Conservation (phyloP, 2,888 invertebrate species). For the Melanophora roralis region DNA sequence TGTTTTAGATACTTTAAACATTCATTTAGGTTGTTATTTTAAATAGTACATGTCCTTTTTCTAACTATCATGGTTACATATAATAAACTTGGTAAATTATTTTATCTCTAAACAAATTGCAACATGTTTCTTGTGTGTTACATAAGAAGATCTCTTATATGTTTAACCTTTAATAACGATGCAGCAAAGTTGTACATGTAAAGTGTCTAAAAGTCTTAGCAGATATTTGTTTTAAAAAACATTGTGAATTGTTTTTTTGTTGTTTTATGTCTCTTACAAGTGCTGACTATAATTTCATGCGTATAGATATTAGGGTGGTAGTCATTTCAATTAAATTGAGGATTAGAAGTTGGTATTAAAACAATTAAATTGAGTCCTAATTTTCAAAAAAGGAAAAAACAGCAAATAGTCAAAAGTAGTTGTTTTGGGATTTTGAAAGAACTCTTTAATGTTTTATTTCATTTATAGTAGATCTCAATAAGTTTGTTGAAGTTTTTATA, state of each 20-base stretch:
- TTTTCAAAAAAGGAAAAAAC: no score
- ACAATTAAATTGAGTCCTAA: no score
- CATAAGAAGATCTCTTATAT: background rate
- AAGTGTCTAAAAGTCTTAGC: constrained; percentile 38
- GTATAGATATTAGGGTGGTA: no score
- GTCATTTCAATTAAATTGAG: no score
- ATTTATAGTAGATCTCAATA: no score
- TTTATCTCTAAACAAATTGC: constrained; percentile 48
- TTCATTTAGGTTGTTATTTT: no score
- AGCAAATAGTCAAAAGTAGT: no score
- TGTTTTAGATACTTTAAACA: no score
- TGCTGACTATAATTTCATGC: background rate
- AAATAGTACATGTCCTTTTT: constrained; percentile 6
- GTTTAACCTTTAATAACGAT: constrained; percentile 23
- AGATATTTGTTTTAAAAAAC: constrained; percentile 30
- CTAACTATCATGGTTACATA: constrained; percentile 21
- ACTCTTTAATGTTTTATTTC: no score
- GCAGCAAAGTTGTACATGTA: constrained; percentile 30
- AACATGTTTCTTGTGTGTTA: constrained; percentile 42
- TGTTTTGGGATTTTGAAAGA: no score
- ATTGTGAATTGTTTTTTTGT: constrained; percentile 40
- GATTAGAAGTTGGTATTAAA: no score
- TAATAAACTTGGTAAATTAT: constrained; percentile 19
- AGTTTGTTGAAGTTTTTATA: no score
- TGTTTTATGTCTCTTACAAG: constrained; percentile 16